Conservation (phyloP, 2,797 vertebrate species). For the Rachycentron canadum region DNA sequence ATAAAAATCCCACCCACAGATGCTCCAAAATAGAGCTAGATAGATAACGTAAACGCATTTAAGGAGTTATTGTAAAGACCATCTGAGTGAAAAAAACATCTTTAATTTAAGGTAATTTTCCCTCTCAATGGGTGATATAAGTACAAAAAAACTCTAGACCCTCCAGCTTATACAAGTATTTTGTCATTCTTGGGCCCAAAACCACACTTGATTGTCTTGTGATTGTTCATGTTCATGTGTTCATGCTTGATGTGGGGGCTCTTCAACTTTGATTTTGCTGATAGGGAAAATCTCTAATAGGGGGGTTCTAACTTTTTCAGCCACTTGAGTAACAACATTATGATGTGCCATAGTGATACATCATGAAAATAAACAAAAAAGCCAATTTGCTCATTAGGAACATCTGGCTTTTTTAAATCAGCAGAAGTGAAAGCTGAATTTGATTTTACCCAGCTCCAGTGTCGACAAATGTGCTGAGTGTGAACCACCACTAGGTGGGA, state of each 20-base stretch:
- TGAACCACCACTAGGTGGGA: slow-evolving; percentile 69
- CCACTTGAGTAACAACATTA: no score
- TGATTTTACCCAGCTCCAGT: background rate
- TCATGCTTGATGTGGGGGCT: background rate
- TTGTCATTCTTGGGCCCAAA: no score
- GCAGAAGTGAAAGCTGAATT: background rate
- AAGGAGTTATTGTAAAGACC: background rate
- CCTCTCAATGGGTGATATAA: background rate
- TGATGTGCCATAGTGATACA: no score
- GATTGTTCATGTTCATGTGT: no score
- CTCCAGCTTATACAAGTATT: no score
- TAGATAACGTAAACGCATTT: no score
- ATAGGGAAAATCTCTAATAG: no score
- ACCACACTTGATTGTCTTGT: background rate
- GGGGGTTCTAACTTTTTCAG: no score
- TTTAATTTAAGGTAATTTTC: no score
- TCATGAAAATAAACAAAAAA: background rate
- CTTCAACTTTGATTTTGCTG: background rate
- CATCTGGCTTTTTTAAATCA: background rate
- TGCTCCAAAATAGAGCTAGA: no score
- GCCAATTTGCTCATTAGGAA: background rate
- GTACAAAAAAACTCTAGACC: background rate
- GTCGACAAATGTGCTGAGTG: slow-evolving; percentile 12
- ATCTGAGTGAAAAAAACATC: no score
- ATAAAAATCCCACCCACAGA: background rate